Evolutionary conservation across 1,140 invertebrate species (phyloP).

Genomic region (roundworm (Caenorhabditis elegans)): DNA sequence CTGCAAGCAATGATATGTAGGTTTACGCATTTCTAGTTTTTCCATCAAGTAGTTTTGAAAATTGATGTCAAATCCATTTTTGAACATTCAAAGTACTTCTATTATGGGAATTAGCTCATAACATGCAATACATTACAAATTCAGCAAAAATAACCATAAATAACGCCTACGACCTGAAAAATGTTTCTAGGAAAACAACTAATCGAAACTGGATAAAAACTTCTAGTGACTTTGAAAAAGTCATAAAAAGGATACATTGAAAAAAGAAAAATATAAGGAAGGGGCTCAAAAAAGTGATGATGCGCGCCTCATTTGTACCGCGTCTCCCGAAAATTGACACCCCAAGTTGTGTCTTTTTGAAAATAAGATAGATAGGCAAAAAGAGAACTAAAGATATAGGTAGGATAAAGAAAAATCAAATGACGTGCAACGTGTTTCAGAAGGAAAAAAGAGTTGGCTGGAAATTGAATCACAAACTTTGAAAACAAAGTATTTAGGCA

Average conservation of each 20-base stretch:
- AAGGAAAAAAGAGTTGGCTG: neutral
- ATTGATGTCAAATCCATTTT: too few relatives aligned
- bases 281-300: conserved; percentile 7
- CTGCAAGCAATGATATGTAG: too few relatives aligned
- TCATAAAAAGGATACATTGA: neutral
- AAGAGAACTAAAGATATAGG: neutral
- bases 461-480: conserved; percentile 21
- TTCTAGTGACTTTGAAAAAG: neutral
- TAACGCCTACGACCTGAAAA: too few relatives aligned
- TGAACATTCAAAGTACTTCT: too few relatives aligned
- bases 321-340: conserved; percentile 22
- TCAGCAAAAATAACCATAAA: too few relatives aligned
- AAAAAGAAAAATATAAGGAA: neutral
- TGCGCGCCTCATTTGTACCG: conserved; percentile 4
- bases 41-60: too few relatives aligned
- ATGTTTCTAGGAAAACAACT: too few relatives aligned
- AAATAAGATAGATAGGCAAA: neutral
- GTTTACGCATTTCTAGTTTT: too few relatives aligned
- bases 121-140: too few relatives aligned
- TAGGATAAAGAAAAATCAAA: neutral
- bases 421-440: conserved; percentile 7
- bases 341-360: neutral
- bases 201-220: too few relatives aligned
- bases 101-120: too few relatives aligned
- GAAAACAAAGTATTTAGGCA: conserved; percentile 3